These are phyloP conservation scores for Gallinago solitaria DNA, from an alignment of 2,797 vertebrate species.

Conservation along the genomic window DNA sequence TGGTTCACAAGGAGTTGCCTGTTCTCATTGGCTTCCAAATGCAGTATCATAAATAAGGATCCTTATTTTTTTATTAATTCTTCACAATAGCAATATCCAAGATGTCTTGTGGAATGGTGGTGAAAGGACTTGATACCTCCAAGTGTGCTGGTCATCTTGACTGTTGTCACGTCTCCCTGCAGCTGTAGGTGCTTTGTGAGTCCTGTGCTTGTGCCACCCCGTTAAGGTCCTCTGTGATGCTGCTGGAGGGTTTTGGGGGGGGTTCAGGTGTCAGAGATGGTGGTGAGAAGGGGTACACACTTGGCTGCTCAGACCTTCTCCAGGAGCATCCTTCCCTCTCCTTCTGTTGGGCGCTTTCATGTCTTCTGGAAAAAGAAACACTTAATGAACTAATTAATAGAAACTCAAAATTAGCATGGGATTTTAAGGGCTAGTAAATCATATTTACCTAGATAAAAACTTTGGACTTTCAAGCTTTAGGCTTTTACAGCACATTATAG, in stretches of 20 bases:
- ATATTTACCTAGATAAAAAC: not conserved
- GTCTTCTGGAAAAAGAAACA: not conserved
- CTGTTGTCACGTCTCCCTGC: not conserved
- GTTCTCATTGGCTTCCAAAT: not conserved
- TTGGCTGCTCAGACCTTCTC: not conserved
- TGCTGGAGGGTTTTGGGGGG: not conserved
- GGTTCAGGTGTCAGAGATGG: accelerated
- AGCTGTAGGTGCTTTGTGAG: not conserved
- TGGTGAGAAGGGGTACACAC: not conserved
- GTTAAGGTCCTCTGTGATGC: not conserved
- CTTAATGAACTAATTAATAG: not conserved
- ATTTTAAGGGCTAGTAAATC: not conserved
- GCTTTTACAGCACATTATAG: not conserved
- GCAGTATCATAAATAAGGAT: not conserved
- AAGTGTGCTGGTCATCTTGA: accelerated
- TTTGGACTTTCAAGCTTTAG: not conserved
- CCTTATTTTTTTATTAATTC: not conserved
- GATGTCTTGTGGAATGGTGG: not conserved
- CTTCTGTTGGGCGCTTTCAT: accelerated
- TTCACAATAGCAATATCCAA: not conserved
- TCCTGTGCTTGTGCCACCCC: not conserved
- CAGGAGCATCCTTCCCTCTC: not conserved
- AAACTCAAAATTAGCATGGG: not conserved
- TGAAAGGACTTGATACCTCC: not conserved
- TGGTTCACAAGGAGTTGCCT: not conserved